Evolutionary conservation across 2,113 vertebrate species (phyloP), one percentile per base, ranked within the genome.

Genomic region (Zootoca vivipara): DNA sequence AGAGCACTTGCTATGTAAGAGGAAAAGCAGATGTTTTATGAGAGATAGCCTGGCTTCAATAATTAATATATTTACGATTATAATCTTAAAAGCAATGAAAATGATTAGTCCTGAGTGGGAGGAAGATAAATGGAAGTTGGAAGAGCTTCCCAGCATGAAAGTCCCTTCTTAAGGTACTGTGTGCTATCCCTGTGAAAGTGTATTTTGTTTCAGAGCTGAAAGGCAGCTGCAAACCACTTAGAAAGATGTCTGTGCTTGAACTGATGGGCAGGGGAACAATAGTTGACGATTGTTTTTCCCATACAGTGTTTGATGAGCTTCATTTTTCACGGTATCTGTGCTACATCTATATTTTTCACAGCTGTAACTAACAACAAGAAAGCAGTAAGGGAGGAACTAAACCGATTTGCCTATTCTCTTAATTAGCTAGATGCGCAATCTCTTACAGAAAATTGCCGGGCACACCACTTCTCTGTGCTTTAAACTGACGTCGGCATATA

Each of bases 181-280:
- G 91, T 87, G 81, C 62, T 8, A 13, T 85, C 87, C 42, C 85
- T 85, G 75, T 90, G 64, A 83, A 79, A 95, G 87, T 83, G 56
- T n/a, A 74, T 82, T 88, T 82, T 82, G 58, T 69, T 52, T 92
- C 90, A 92, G 56, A 90, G 75, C 75, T 35, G 73, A 22, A 90
- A 87, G 92, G 82, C 58, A 86, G 30, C 42, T 33, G 58, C 40
- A 78, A 78, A 65, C 7, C 58, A 77, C 90, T 93, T 87, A 89
- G 91, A 91, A 96, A 94, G 85, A 87, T 89, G 73, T 94, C 92
- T 95, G 92, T 89, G 90, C 90, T 95, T 90, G 82, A 90, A 94
- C 93, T 89, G 90, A 90, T 89, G 42, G 82, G 79, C 89, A 93
- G 93, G 88, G 92, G 88, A 94, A 78, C 90, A 85, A 89, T 93